Conservation (phyloP, 1,140 invertebrate genomes). For the Yoshiicerus persimilis region DNA sequence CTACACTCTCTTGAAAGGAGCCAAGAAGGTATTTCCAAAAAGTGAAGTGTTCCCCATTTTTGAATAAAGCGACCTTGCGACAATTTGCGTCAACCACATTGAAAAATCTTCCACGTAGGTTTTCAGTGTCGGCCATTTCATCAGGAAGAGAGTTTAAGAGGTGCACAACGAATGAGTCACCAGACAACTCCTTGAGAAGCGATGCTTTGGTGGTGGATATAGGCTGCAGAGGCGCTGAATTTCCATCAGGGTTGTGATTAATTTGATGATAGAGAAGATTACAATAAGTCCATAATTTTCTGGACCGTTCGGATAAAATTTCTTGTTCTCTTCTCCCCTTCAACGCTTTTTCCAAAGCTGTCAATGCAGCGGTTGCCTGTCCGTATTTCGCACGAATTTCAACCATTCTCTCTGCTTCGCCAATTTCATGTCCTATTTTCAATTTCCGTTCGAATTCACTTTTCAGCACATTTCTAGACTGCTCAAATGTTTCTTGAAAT, state of each 20-base stretch:
- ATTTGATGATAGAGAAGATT: conserved; percentile 39
- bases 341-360: conserved; percentile 38
- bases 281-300: conserved; percentile 43
- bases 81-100: conserved; percentile 38
- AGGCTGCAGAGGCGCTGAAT: not conserved
- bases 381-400: conserved; percentile 40
- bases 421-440: not conserved
- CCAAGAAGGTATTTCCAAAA: conserved; percentile 35
- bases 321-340: conserved; percentile 35
- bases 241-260: conserved; percentile 25
- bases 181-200: conserved; percentile 29
- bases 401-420: conserved; percentile 36
- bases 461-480: not conserved
- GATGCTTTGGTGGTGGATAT: not conserved
- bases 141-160: conserved; percentile 39
- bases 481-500: conserved; percentile 32
- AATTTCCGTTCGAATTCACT: conserved; percentile 33
- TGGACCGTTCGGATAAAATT: conserved; percentile 22
- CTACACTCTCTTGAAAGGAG: conserved; percentile 10
- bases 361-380: conserved; percentile 35
- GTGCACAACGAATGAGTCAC: conserved; percentile 31
- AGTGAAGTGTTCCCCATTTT: conserved; percentile 30
- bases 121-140: conserved; percentile 27
- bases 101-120: conserved; percentile 34
- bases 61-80: conserved; percentile 29